Evolutionary conservation across 2,797 vertebrate species (phyloP).

Genomic region (Lates japonicus): DNA sequence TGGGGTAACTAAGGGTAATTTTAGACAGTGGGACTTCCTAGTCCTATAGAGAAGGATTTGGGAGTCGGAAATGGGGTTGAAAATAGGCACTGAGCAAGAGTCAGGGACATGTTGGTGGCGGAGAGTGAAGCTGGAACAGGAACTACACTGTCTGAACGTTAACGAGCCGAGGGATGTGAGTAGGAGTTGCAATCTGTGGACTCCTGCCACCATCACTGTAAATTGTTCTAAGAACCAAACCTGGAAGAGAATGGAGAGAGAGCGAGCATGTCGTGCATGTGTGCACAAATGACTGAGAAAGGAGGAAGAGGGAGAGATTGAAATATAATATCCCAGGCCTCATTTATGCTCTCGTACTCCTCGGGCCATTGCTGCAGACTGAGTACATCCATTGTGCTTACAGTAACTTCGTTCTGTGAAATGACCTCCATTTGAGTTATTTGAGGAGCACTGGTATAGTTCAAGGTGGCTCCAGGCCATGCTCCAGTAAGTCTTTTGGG

Average conservation of each 20-base stretch:
- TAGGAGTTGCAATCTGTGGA: constrained; percentile 52
- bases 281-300: constrained; percentile 17
- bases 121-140: constrained; percentile 27
- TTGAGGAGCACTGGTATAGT: constrained; percentile 66
- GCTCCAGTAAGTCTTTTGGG: constrained; percentile 61
- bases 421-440: constrained; percentile 78
- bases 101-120: constrained; percentile 17
- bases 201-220: constrained; percentile 42
- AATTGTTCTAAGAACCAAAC: constrained; percentile 45
- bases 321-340: constrained; percentile 45
- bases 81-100: constrained; percentile 52
- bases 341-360: constrained; percentile 55
- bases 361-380: constrained; percentile 54
- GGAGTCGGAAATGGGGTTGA: constrained; percentile 48
- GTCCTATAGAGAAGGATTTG: constrained; percentile 31
- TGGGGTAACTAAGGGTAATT: constrained; percentile 55
- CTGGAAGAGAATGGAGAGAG: background rate
- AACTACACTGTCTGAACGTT: constrained; percentile 37
- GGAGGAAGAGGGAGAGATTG: constrained; percentile 16
- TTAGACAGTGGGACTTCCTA: constrained; percentile 40
- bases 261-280: constrained; percentile 11
- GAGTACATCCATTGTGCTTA: constrained; percentile 67
- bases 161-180: constrained; percentile 50
- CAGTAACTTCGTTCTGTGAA: constrained; percentile 57
- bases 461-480: constrained; percentile 70